A percentile compares a stretch with the other conserved stretches of the same genome.
Evolutionary conservation across 2,113 vertebrate species (phyloP).

Genomic region (Nicator chloris): DNA sequence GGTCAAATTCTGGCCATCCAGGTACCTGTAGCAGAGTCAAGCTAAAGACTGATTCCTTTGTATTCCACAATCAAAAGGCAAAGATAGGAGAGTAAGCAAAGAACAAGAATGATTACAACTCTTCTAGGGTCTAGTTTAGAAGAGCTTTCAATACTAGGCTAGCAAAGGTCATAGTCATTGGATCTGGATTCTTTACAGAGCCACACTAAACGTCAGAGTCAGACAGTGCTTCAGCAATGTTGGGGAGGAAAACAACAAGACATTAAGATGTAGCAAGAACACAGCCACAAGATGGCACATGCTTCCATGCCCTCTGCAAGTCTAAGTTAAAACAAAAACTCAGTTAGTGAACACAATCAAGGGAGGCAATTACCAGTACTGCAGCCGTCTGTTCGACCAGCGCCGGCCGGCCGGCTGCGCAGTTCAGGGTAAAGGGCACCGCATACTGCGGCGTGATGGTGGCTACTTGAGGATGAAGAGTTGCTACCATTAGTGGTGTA

Average conservation of each 20-base stretch:
- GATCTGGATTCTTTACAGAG: slow-evolving; percentile 70
- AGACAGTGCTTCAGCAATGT: slow-evolving; percentile 75
- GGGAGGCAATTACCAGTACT: slow-evolving; percentile 96
- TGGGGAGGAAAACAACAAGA: slow-evolving; percentile 72
- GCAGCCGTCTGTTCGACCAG: slow-evolving; percentile 99
- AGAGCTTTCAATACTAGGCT: slow-evolving; percentile 63
- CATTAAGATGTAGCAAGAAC: slow-evolving; percentile 79
- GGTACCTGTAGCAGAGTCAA: slow-evolving; percentile 69
- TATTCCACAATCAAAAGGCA: slow-evolving; percentile 54
- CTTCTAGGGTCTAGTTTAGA: slow-evolving; percentile 54
- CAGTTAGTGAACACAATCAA: slow-evolving; percentile 82
- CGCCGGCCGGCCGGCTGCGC: slow-evolving; percentile 92
- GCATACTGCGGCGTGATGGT: slow-evolving; percentile 97
- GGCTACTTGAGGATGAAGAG: slow-evolving; percentile 97
- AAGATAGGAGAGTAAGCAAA: slow-evolving; percentile 55
- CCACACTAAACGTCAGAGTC: slow-evolving; percentile 75
- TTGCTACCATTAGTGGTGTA: slow-evolving; percentile 99
- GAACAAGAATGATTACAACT: slow-evolving; percentile 50
- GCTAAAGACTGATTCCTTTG: slow-evolving; percentile 62
- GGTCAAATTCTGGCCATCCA: slow-evolving; percentile 69
- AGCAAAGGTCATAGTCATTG: slow-evolving; percentile 63
- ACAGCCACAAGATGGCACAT: slow-evolving; percentile 83
- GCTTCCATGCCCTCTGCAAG: slow-evolving; percentile 83
- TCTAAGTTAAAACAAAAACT: slow-evolving; percentile 77
- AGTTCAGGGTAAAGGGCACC: slow-evolving; percentile 93